phyloP scores from a whole-genome alignment of 2,113 vertebrate species.

The Oceanodroma tethys region DNA sequence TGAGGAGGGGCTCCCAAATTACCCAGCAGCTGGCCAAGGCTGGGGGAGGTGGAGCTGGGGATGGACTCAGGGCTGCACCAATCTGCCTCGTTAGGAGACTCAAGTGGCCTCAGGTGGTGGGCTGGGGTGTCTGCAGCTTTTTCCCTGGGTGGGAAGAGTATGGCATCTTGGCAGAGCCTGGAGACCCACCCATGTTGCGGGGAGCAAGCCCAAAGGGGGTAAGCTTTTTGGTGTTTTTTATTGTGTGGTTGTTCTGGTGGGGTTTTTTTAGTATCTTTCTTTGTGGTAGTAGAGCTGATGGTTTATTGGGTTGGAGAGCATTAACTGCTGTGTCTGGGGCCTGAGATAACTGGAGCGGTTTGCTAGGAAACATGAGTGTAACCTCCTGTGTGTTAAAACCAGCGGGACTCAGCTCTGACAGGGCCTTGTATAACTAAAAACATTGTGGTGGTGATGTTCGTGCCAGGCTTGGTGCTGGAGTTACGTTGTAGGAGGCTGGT shows the following conservation, averaged over 20 bases:
- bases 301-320: neutral
- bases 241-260: neutral
- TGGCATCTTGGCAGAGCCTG: neutral
- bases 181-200: fast-evolving
- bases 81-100: neutral
- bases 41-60: neutral
- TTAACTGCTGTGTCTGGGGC: neutral
- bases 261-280: neutral
- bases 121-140: neutral
- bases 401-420: neutral
- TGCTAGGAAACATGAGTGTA: neutral
- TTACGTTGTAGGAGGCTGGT: neutral
- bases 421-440: neutral
- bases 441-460: fast-evolving
- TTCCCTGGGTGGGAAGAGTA: fast-evolving
- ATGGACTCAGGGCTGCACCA: neutral
- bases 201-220: fast-evolving
- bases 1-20: neutral
- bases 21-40: neutral
- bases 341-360: neutral
- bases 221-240: neutral
- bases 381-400: neutral
- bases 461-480: neutral
- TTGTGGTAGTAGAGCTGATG: neutral
- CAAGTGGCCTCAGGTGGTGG: neutral